Evolutionary conservation across 2,888 invertebrate genomes (phyloP), one percentile per base, ranked within the genome.

Genomic region (Amblyteles armatorius): DNA sequence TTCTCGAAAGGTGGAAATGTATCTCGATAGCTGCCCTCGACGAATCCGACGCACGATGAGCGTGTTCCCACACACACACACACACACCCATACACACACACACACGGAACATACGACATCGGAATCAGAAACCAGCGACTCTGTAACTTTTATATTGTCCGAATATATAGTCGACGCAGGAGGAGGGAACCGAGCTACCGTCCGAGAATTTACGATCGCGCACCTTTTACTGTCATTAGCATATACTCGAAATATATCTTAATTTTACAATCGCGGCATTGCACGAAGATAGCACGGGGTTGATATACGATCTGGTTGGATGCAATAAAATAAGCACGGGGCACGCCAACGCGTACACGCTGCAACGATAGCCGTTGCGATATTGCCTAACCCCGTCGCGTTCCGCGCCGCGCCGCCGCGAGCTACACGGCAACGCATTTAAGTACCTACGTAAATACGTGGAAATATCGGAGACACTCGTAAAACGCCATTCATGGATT

Each of bases 161-260:
- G 74, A 74, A 83, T 79, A 83, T 79, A 83, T 60, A 79, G 78
- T 69, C 67, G 55, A 16, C 67, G 11, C 60, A 77, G 71, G 69
- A 36, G 57, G 40, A 55, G 36, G 44, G 19, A 67, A 36, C 40
- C 40, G 69, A 57, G 33, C 40, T 69, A 80, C 77, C 80, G 63
- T 76, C 72, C 76, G 72, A 63, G 82, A 86, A 88, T 84, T 87
- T 86, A 86, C 74, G 79, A 80, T 82, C 84, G 71, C 84, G 77
- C 83, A 84, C 77, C 82, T 83, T 87, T 80, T 82, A 74, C 78
- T 87, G 81, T 87, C 84, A 88, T 88, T 88, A 88, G 86, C 88
- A 88, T 88, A 88, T 87, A 88, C 86, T 88, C 84, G 83, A 86
- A 87, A 86, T 87, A 87, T 86, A 87, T 87, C 83, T 87, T 87